Conservation (phyloP, 2,113 vertebrate species). For the Actenoides lindsayi region DNA sequence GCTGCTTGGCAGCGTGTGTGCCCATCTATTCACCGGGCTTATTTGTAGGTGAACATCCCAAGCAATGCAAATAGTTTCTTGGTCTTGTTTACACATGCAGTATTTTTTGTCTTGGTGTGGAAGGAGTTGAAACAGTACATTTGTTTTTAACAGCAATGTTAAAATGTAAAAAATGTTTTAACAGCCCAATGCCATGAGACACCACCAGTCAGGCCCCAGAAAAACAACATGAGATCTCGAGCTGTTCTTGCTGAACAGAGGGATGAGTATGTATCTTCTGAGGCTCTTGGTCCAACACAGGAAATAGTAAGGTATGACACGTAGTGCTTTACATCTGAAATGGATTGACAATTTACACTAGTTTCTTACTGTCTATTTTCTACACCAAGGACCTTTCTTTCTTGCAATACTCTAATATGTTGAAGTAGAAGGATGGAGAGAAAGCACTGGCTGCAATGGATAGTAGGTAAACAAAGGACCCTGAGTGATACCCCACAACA, state of each 20-base stretch:
- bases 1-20: rapidly evolving
- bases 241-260: not conserved
- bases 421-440: not conserved
- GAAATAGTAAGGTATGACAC: not conserved
- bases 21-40: not conserved
- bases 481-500: not conserved
- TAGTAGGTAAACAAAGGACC: not conserved
- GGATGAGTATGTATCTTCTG: not conserved
- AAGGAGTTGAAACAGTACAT: not conserved
- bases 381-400: not conserved
- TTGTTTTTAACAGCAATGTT: not conserved
- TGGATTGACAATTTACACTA: not conserved
- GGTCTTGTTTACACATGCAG: not conserved
- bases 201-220: rapidly evolving
- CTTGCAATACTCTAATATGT: not conserved
- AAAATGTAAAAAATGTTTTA: no score
- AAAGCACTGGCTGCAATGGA: not conserved
- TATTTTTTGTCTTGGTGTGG: not conserved
- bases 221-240: not conserved
- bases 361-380: not conserved
- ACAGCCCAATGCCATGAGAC: not conserved
- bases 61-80: not conserved
- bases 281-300: not conserved
- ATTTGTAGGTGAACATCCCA: not conserved
- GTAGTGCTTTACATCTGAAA: not conserved